Evolutionary conservation across 2,888 invertebrate species (phyloP), one percentile per base, ranked within the genome.

Genomic region (Scrobipalpa costella): DNA sequence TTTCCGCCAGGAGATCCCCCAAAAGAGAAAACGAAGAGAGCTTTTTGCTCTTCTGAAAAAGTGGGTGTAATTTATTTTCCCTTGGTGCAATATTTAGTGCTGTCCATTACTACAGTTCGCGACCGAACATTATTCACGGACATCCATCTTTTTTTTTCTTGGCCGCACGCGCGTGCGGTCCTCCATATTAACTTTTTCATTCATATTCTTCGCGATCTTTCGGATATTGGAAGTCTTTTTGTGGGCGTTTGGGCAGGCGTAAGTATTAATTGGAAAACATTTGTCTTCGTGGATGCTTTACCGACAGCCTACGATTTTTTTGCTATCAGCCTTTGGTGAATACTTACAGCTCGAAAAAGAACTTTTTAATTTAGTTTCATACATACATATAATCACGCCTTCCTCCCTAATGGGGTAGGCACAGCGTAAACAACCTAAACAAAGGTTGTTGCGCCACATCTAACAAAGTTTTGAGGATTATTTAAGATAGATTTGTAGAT

Each of bases 31-130:
- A 85, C 86, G 86, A 85, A 85, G 84, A 84, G 78, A 78, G 77
- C 84, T 90, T 89, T 90, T 90, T 88, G 88, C 85, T 83, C 79
- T 72, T 75, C 84, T 89, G 90, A 90, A 90, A 90, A 90, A 89
- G 85, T 81, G 83, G 83, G 76, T 73, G 88, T 89, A 89, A 90
- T 90, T 90, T 90, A 90, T 90, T 88, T 89, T 86, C 88, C 86
- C 88, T 86, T 78, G 84, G 85, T 88, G 86, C 88, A 89, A 90
- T 90, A 90, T 90, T 90, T 90, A 90, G 90, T 89, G 90, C 87
- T 90, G 90, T 89, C 90, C 90, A 90, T 90, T 90, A 90, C 90
- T 84, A 84, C 82, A 89, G 90, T 89, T 88, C 89, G 89, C 90
- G 90, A 88, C 90, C 90, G 86, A 84, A 85, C 88, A 89, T 90